Conservation (phyloP, 2,113 vertebrate genomes). For the Passer montanus region DNA sequence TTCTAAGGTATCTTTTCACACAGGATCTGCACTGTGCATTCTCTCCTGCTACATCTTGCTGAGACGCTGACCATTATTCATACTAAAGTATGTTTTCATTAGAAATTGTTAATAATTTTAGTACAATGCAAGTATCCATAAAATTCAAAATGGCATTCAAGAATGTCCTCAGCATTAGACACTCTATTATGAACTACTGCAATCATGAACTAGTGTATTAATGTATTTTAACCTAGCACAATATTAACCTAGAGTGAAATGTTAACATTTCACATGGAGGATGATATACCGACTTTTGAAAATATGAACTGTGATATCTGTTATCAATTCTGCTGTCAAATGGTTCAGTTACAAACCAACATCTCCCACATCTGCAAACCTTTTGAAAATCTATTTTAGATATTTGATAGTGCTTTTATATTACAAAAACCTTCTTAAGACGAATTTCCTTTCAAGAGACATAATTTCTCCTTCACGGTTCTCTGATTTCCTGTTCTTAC, state of each 20-base stretch:
- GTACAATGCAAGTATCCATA: background rate
- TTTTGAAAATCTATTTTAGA: background rate
- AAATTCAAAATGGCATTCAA: constrained; percentile 33
- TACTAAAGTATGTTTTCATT: constrained; percentile 35
- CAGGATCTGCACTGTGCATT: background rate
- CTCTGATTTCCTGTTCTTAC: background rate
- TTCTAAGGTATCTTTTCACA: background rate
- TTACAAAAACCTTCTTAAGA: background rate
- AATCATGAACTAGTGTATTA: constrained; percentile 42
- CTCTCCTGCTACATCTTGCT: background rate
- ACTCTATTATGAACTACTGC: background rate
- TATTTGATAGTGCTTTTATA: background rate
- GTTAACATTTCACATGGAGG: background rate
- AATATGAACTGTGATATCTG: constrained; percentile 20
- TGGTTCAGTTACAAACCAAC: background rate
- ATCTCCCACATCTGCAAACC: background rate
- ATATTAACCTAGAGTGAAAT: constrained; percentile 49
- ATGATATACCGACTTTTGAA: constrained; percentile 50
- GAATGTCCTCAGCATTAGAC: constrained; percentile 43
- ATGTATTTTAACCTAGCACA: constrained; percentile 59
- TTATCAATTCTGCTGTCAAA: constrained; percentile 8
- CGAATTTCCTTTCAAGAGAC: background rate
- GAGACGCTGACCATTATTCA: background rate
- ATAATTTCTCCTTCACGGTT: background rate
- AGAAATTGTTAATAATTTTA: constrained; percentile 32